Base-by-base conservation (phyloP, 2,797 vertebrate species). In the Leucoraja ocellata region DNA sequence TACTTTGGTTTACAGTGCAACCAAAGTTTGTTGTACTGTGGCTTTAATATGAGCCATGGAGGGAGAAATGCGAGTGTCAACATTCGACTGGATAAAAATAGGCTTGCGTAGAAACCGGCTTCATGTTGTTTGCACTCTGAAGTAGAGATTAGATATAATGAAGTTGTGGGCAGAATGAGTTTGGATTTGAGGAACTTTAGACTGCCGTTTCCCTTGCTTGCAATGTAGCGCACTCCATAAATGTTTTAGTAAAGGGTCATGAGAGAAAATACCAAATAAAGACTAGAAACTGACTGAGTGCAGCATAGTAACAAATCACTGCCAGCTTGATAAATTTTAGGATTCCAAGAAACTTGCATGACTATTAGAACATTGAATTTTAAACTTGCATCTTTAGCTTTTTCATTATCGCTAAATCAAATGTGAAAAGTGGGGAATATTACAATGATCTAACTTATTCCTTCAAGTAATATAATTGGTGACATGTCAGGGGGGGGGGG, bases 131-230 rank as follows among this genome's bases (percentile, higher is more conserved):
- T 88, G 13, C 25, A n/a, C 7, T 68, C n/a, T 88, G 32, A 88
- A 68, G 32, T 36, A 18, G 80, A 68, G 61, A 88, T 88, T 88
- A 68, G n/a, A 88, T 88, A 68, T 88, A 54, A 54, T 88, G 84
- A 32, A 32, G 63, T n/a, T 23, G 21, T 36, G 63, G 16, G 16
- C 84, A 88, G n/a, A 88, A 9, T 10, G 63, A 88, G 16, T 88
- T 39, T 92, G 11, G 32, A 58, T 92, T 58, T 92, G 68, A 73
- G 39, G 71, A 54, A 92, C 74, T 54, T 36, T 21, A 74, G 68
- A 74, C 84, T 68, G 32, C 8, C 4, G 63, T 18, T 68, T n/a
- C 32, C 84, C 21, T 68, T 88, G 61, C 18, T 88, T 68, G 68
- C 74, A 16, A 74, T 74, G 63, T 25, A 28, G 4, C 74, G 65